Evolutionary conservation across 2,113 vertebrate genomes (phyloP), one percentile per base, ranked within the genome.

Genomic region (Thomomys bottae): DNA sequence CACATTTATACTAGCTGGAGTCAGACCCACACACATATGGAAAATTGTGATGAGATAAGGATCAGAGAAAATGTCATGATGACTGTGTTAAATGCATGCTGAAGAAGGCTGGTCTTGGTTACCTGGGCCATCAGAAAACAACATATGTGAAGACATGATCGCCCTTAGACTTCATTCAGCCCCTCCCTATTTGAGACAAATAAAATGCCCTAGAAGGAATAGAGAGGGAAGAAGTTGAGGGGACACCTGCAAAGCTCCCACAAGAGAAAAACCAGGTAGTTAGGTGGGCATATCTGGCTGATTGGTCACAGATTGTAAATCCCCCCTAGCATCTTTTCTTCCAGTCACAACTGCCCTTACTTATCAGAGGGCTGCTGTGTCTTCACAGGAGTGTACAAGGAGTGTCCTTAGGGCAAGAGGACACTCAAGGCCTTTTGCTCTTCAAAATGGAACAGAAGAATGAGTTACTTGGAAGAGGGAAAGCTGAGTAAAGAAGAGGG

Each of bases 221-320:
- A 1, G 73, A 72, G 77, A 89, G 28, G 1, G 14, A 91, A 6
- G 85, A 79, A 73, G 84, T 34, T 17, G 64, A 83, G 28, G 42
- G 64, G 45, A 57, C 6, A 32, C 49, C 26, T 5, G 4, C 54
- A 20, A 10, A 70, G 40, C 75, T 26, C 64, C 2, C 1, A 36
- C 61, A n/a, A 88, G 80, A 91, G 72, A 61, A 84, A 92, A 82
- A 64, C 83, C 93, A 96, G 96, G 96, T 92, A 93, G 92, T n/a
- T 73, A 84, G 87, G 72, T 68, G 9, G 84, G 94, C 30, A 10
- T 89, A 87, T 94, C 92, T 93, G 94, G 89, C 89, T 92, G 78
- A 95, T 85, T 87, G 82, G 92, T 95, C 94, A 87, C 94, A 93
- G 94, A n/a, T 78, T 76, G 23, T 90, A 89, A 90, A 82, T 93